Evolutionary conservation across 2,113 vertebrate genomes (phyloP).

Genomic region (Cyphomyrus discorhynchus): DNA sequence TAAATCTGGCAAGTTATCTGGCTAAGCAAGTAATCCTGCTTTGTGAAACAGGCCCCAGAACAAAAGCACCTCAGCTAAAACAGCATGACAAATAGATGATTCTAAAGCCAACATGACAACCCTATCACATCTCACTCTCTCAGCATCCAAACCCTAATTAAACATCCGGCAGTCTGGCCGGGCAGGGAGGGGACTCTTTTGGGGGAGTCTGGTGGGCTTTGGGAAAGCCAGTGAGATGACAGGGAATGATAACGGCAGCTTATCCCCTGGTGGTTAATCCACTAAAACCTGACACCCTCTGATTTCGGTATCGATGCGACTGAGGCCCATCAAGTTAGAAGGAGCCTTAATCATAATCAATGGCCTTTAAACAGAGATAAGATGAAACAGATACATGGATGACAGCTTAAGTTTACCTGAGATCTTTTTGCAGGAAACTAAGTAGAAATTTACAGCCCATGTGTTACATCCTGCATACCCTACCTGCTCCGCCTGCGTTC

Average conservation of each 20-base stretch:
- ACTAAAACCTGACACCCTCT: not conserved
- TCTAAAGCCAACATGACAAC: not conserved
- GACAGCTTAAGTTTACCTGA: not conserved
- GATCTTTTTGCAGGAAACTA: not conserved
- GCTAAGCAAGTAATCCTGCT: too few species aligned
- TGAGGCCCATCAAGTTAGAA: not conserved
- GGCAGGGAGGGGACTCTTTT: not conserved
- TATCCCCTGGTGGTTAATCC: not conserved
- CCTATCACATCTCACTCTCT: not conserved
- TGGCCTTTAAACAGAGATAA: not conserved
- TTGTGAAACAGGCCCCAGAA: too few species aligned
- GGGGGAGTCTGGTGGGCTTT: not conserved
- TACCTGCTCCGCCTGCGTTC: too few species aligned
- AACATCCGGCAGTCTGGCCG: not conserved
- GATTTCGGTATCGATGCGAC: not conserved
- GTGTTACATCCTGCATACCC: too few species aligned
- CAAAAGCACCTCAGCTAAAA: not conserved
- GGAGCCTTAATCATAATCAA: not conserved
- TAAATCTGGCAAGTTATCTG: too few species aligned
- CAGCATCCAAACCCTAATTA: not conserved
- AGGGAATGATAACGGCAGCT: not conserved
- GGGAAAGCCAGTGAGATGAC: not conserved
- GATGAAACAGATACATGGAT: not conserved
- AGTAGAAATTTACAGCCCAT: not conserved
- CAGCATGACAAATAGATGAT: not conserved